Conservation (phyloP, 37 sponge, comb jelly and placozoan species). For the Halichondria panicea region DNA sequence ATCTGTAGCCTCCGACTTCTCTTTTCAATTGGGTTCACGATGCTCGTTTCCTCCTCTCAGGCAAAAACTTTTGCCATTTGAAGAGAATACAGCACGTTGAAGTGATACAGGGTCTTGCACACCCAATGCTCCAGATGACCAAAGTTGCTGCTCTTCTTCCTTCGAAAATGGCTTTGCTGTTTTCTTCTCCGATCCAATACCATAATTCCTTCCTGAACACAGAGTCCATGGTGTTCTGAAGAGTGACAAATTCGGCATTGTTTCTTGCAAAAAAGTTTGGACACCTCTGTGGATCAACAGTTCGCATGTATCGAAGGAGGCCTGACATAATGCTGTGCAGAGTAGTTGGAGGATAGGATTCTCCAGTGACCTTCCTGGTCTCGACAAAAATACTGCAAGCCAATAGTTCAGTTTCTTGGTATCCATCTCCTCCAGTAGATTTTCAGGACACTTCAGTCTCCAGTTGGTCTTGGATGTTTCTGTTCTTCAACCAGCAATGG, state of each 20-base stretch:
- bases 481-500: not conserved
- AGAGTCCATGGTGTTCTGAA: constrained; percentile 4
- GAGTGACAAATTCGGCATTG: not conserved
- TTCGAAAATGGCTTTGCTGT: not conserved
- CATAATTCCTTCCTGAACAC: not conserved
- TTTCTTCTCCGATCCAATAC: not conserved
- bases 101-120: constrained; percentile 20
- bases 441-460: constrained; percentile 1
- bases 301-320: constrained; percentile 27
- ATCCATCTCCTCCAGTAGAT: not conserved
- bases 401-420: constrained; percentile 1
- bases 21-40: constrained; percentile 14
- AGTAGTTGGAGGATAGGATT: constrained; percentile 15
- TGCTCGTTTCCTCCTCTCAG: constrained; percentile 43
- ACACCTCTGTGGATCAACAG: not conserved
- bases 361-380: constrained; percentile 5
- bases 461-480: constrained; percentile 1
- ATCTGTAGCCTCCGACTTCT: constrained; percentile 1
- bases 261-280: constrained; percentile 4
- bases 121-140: constrained; percentile 33
- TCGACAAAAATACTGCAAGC: constrained; percentile 5
- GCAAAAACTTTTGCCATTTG: constrained; percentile 48
- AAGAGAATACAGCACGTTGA: constrained; percentile 32
- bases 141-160: constrained; percentile 33
- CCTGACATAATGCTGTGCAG: constrained; percentile 1